Evolutionary conservation across 2,113 vertebrate genomes (phyloP).

Genomic region (Aleadryas rufinucha): DNA sequence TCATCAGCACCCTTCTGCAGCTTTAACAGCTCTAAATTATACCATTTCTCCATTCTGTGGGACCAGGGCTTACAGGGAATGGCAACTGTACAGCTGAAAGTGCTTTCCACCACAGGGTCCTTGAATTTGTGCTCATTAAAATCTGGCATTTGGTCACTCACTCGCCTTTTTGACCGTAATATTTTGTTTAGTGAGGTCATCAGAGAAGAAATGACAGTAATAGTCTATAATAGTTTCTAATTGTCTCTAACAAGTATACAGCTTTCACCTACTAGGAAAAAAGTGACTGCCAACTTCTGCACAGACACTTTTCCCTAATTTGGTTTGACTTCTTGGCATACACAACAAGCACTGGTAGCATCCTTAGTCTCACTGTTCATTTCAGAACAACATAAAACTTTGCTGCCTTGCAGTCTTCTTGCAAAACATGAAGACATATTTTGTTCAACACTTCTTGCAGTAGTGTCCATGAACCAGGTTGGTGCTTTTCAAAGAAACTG

Average conservation of each 20-base stretch:
- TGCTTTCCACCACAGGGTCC: not conserved
- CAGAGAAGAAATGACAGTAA: not conserved
- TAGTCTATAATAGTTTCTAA: not conserved
- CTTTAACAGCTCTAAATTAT: not conserved
- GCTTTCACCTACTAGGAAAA: not conserved
- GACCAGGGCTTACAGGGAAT: not conserved
- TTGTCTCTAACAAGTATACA: not conserved
- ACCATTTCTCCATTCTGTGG: not conserved
- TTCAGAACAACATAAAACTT: not conserved
- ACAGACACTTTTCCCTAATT: not conserved
- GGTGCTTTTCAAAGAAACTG: not conserved
- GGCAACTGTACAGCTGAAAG: not conserved
- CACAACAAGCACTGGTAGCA: not conserved
- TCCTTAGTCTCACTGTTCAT: not conserved
- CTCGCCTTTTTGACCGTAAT: not conserved
- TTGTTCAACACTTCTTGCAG: not conserved
- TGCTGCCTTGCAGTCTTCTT: not conserved
- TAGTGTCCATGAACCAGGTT: not conserved
- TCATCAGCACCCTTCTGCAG: not conserved
- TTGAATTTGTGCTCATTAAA: not conserved
- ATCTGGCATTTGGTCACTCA: not conserved
- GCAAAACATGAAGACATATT: not conserved
- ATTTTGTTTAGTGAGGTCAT: not conserved
- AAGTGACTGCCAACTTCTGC: not conserved
- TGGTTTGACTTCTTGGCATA: not conserved